Conservation (phyloP, 2,113 vertebrate genomes). For the Hystrix cristata region DNA sequence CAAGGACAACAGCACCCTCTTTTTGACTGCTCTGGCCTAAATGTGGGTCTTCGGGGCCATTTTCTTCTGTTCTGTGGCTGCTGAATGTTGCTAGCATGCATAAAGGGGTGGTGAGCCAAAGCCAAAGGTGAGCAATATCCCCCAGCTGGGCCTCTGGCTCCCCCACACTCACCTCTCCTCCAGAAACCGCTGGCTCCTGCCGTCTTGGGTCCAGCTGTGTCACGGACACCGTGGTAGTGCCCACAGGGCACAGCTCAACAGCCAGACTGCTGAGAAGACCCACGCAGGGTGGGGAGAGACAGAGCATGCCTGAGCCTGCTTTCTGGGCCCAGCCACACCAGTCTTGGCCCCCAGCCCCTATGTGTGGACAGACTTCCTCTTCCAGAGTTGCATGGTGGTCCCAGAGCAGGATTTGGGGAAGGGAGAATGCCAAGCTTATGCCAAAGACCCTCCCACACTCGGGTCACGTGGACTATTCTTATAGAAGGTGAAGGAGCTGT, state of each 20-base stretch:
- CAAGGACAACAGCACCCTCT: background rate
- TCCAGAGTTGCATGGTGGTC: background rate
- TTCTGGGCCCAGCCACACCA: background rate
- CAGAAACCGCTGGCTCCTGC: background rate
- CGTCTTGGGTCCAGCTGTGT: background rate
- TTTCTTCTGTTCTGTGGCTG: background rate
- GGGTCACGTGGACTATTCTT: background rate
- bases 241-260: background rate
- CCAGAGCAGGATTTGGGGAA: background rate
- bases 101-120: background rate
- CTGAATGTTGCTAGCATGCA: background rate
- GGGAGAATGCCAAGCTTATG: background rate
- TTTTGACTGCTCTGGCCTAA: background rate
- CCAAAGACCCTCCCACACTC: background rate
- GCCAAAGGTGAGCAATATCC: background rate
- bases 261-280: background rate
- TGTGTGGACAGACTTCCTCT: background rate
- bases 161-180: background rate
- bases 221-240: no score
- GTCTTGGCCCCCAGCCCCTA: background rate
- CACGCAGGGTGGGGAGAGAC: background rate
- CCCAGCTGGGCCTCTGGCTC: background rate
- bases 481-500: background rate
- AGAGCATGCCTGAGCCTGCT: background rate
- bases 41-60: background rate